A percentile compares a stretch with the other conserved stretches of the same genome.
These are phyloP conservation scores for Upupa epops DNA, from an alignment of 2,113 vertebrate genomes.

Conservation along the genomic window DNA sequence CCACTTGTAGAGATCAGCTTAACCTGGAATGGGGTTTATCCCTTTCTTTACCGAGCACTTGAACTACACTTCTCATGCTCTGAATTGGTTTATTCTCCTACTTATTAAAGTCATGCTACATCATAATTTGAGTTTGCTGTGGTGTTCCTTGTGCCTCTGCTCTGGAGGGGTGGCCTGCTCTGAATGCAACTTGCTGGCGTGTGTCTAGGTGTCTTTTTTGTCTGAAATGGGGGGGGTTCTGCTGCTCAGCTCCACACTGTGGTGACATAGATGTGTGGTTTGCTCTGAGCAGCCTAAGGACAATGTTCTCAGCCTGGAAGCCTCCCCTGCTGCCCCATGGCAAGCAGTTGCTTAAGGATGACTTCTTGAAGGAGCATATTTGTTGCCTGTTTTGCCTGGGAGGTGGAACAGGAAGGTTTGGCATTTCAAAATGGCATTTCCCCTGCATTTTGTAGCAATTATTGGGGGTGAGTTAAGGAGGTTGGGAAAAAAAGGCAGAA, in stretches of 20 bases:
- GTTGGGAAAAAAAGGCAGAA: not conserved
- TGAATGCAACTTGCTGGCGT: not conserved
- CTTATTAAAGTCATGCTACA: slow-evolving; percentile 53
- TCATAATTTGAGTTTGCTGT: slow-evolving; percentile 18
- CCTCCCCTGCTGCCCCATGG: not conserved
- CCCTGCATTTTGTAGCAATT: not conserved
- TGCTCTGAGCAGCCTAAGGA: not conserved
- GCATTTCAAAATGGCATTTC: not conserved
- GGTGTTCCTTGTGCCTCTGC: not conserved
- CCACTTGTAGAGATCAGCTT: not conserved
- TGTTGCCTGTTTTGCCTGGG: not conserved
- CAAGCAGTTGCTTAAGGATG: not conserved
- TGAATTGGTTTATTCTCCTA: not conserved
- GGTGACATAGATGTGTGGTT: not conserved
- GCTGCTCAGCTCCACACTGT: not conserved
- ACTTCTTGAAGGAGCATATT: not conserved
- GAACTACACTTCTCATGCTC: not conserved
- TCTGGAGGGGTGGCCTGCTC: not conserved
- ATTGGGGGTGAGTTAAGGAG: not conserved
- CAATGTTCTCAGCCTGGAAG: not conserved
- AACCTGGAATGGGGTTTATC: not conserved
- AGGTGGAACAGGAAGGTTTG: not conserved
- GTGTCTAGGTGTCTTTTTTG: not conserved
- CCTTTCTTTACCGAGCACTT: not conserved
- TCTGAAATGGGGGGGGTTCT: not conserved